Evolutionary conservation across 2,888 invertebrate genomes (phyloP), one percentile per base, ranked within the genome.

Genomic region (Drosophila ustulata): DNA sequence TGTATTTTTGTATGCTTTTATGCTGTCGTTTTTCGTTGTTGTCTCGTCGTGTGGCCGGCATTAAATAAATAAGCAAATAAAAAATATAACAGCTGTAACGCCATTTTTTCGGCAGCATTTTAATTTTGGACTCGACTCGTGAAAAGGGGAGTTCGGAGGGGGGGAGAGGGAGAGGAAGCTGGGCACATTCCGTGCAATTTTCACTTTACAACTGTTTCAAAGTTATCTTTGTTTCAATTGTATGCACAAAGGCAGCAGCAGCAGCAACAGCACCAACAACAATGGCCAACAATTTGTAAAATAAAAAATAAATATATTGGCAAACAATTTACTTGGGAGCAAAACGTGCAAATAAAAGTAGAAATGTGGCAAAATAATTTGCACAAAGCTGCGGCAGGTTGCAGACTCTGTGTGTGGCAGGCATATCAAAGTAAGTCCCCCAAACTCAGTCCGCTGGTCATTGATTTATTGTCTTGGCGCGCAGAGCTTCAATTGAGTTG

Each of bases 201-300:
- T 86, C 89, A 80, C 88, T 88, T 86, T 89, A 86, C 86, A 86
- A 86, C 86, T 86, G 86, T 89, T 86, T 86, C 86, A 86, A 86
- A 86, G 86, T 89, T 89, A 86, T 89, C 89, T 88, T 85, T 89
- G 88, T 89, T 83, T 78, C 86, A 81, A 85, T 78, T 83, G 71
- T 76, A 56, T 76, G 66, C 66, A 71, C 68, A 81, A 66, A 73
- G 73, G 59, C 66, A 68, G 34, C 61, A 66, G 34, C 59, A 52
- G 25, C 34, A 53, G 43, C 55, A 63, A 56, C 47, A 50, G 56
- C 34, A 34, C 9, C 32, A 9, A 32, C 32, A 18, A 43, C 7
- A 57, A 79, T 18, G 18, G 18, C 18, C 18, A 18, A 18, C 18
- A 71, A 66, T 30, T 6, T 6, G 30, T 6, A 69, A 66, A 75